These are phyloP conservation scores for Tachystola acroxantha DNA, from an alignment of 2,888 invertebrate genomes.

Conservation along the genomic window DNA sequence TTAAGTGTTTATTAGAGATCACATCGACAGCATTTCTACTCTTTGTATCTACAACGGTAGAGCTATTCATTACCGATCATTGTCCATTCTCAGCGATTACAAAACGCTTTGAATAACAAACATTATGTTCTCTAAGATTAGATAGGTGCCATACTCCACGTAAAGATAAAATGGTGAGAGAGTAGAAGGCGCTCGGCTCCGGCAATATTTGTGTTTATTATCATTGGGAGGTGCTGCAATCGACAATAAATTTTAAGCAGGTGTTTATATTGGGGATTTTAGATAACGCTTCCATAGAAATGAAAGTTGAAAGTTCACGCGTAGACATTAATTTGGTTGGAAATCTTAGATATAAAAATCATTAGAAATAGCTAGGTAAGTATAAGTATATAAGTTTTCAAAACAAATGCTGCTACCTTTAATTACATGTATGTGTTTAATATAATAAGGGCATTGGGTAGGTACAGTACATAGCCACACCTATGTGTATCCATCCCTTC, in stretches of 20 bases:
- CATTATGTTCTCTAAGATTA: slow-evolving; percentile 19
- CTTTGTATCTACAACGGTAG: background rate
- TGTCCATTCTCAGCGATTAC: slow-evolving; percentile 18
- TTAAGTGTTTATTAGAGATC: too few species aligned
- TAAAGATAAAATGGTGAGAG: slow-evolving; percentile 17
- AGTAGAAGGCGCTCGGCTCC: slow-evolving; percentile 3
- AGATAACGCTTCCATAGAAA: slow-evolving; percentile 22
- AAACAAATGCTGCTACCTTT: too few species aligned
- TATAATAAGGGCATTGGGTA: too few species aligned
- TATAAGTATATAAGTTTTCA: too few species aligned
- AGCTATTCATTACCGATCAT: slow-evolving; percentile 4
- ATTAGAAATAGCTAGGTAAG: too few species aligned
- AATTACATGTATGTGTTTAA: too few species aligned
- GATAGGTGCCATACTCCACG: slow-evolving; percentile 7
- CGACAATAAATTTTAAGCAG: slow-evolving; percentile 45
- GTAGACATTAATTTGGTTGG: slow-evolving; percentile 1
- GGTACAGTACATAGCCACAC: too few species aligned
- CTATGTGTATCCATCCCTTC: too few species aligned
- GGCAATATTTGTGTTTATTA: slow-evolving; percentile 34
- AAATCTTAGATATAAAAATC: too few species aligned
- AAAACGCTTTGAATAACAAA: slow-evolving; percentile 24
- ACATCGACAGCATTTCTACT: background rate
- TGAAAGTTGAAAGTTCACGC: slow-evolving; percentile 27
- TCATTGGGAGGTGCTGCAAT: slow-evolving; percentile 22
- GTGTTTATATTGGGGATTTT: slow-evolving; percentile 23